A percentile compares a stretch with the other conserved stretches of the same genome.
Evolutionary conservation across 2,888 invertebrate species (phyloP).

Genomic region (Drosophila cyrtoloma): DNA sequence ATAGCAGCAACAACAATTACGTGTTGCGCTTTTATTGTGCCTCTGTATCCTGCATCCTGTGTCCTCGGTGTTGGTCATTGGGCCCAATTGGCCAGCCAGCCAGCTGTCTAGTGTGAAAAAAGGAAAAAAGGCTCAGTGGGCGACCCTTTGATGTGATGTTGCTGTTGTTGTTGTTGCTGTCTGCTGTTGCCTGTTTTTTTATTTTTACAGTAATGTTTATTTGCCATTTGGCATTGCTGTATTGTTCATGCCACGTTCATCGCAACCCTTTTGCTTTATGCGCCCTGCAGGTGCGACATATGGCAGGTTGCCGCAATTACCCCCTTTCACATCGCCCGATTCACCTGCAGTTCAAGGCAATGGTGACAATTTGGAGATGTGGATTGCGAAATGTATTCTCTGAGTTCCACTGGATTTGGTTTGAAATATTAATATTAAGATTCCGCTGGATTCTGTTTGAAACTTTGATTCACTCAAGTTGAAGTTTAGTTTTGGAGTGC

Average conservation of each 20-base stretch:
- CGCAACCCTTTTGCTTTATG: slow-evolving; percentile 55
- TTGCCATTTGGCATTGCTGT: slow-evolving; percentile 40
- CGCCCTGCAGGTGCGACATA: slow-evolving; percentile 74
- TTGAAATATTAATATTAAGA: not conserved
- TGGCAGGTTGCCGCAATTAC: slow-evolving; percentile 78
- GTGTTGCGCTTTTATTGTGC: slow-evolving; percentile 73
- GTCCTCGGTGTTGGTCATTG: slow-evolving; percentile 8
- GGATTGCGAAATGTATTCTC: not conserved
- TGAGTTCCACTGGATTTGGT: not conserved
- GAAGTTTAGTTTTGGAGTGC: no score
- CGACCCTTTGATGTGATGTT: slow-evolving; percentile 53
- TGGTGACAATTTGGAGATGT: not conserved
- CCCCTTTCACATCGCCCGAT: slow-evolving; percentile 34
- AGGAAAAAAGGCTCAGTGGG: no score
- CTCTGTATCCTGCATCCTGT: slow-evolving; percentile 5
- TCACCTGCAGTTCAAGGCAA: not conserved
- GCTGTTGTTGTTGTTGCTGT: slow-evolving; percentile 19
- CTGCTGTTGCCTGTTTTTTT: not conserved
- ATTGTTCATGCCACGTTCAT: slow-evolving; percentile 41
- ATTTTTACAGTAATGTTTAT: slow-evolving; percentile 16
- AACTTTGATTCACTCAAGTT: no score
- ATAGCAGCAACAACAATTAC: slow-evolving; percentile 59
- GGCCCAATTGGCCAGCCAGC: slow-evolving; percentile 26
- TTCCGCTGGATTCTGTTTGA: no score
- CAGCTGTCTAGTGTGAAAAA: no score